Evolutionary conservation across 2,797 vertebrate species (phyloP).

Genomic region (Rhinogobio ventralis): DNA sequence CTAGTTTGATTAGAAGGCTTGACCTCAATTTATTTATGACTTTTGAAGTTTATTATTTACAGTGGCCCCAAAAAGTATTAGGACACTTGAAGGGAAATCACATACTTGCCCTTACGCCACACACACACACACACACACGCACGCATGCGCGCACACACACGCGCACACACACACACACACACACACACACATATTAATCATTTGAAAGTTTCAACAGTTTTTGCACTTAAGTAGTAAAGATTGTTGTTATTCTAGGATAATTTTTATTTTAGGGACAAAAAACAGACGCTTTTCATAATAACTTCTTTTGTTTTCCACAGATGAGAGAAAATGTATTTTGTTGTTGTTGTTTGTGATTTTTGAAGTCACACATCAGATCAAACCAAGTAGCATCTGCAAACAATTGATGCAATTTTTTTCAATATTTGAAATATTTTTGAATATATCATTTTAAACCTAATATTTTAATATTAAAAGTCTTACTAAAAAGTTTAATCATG

Average conservation of each 20-base stretch:
- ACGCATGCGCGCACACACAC: too few species aligned
- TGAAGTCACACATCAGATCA: background rate
- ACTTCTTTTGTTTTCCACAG: background rate
- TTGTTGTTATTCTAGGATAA: background rate
- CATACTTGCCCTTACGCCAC: background rate
- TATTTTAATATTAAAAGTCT: background rate
- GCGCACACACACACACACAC: too few species aligned
- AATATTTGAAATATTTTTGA: background rate
- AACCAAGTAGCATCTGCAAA: background rate
- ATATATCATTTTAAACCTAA: background rate
- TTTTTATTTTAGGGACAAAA: background rate
- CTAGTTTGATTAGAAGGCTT: background rate
- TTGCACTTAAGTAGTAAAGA: background rate
- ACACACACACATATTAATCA: too few species aligned
- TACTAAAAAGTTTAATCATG: background rate
- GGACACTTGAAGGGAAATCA: background rate
- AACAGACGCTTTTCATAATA: background rate
- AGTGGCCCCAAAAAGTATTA: background rate
- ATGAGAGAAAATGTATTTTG: background rate
- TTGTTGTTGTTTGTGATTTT: background rate
- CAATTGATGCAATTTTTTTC: background rate
- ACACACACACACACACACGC: too few species aligned
- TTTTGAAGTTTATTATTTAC: too few species aligned
- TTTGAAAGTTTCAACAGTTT: background rate
- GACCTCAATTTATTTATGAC: background rate